These are phyloP conservation scores for Mesocentrotus franciscanus DNA, from an alignment of 53 echinoderm and acorn worm species.

Conservation along the genomic window DNA sequence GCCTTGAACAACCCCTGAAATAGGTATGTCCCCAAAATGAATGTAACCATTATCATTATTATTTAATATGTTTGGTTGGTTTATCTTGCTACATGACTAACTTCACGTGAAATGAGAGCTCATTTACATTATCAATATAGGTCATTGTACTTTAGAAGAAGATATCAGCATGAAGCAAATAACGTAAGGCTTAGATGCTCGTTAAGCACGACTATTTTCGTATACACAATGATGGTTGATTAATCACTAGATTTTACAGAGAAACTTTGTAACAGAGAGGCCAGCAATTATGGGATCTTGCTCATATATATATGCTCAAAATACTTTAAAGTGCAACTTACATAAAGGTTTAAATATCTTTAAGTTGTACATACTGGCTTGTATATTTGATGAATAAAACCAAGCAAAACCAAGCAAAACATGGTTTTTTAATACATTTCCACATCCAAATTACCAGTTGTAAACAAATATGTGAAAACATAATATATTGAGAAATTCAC, in stretches of 20 bases:
- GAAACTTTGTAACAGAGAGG: neutral
- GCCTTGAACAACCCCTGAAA: no score
- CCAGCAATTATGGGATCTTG: neutral
- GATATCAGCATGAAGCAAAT: neutral
- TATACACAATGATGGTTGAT: neutral
- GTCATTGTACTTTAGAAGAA: neutral
- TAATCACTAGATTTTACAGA: neutral
- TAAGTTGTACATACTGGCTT: no score
- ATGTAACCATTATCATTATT: no score
- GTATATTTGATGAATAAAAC: no score
- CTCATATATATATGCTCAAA: neutral
- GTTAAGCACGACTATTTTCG: slow-evolving; percentile 13
- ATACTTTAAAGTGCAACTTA: neutral
- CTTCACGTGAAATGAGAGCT: neutral
- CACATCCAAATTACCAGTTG: neutral
- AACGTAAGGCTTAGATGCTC: neutral
- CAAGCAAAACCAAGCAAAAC: no score
- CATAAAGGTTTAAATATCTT: no score
- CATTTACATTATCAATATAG: neutral
- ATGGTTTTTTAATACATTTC: neutral
- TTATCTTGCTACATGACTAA: neutral
- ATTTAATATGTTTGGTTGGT: no score
- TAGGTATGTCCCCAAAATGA: no score
- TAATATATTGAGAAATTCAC: neutral
- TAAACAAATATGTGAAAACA: neutral